These are phyloP conservation scores for Drosophila fuyamai DNA, from an alignment of 1,140 invertebrate species.

Conservation along the genomic window DNA sequence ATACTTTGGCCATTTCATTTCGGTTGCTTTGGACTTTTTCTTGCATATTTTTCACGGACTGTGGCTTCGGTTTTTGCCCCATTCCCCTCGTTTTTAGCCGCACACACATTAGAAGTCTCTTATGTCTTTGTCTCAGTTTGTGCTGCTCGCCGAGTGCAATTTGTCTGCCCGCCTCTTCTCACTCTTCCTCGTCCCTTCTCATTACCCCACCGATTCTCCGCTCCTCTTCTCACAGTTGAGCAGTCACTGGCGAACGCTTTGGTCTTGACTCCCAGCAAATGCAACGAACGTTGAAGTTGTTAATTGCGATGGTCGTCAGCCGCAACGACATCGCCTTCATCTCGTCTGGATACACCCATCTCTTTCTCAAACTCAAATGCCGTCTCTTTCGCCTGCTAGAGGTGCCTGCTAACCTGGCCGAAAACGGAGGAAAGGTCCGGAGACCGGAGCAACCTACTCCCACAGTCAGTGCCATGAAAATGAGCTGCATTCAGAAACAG, in stretches of 20 bases:
- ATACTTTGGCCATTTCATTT: conserved; percentile 72
- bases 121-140: conserved; percentile 60
- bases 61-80: conserved; percentile 27
- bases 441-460: conserved; percentile 55
- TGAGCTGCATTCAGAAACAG: conserved; percentile 57
- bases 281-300: conserved; percentile 81
- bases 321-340: conserved; percentile 55
- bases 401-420: conserved; percentile 24
- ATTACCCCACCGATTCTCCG: conserved; percentile 18
- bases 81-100: conserved; percentile 18
- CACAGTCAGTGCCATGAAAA: conserved; percentile 62
- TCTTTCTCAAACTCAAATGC: conserved; percentile 19
- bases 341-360: conserved; percentile 15
- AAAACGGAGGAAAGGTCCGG: conserved; percentile 14
- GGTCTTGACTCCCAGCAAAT: conserved; percentile 46
- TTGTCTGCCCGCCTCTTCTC: conserved; percentile 55
- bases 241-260: conserved; percentile 13
- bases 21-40: conserved; percentile 56
- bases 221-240: conserved; percentile 24
- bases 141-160: conserved; percentile 48
- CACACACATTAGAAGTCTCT: conserved; percentile 44
- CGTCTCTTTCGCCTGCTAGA: conserved; percentile 34
- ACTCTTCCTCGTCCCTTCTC: conserved; percentile 5
- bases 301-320: conserved; percentile 74
- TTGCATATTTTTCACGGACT: conserved; percentile 77